Conservation (phyloP, 2,888 invertebrate genomes). For the Lordiphosa andalusiaca region DNA sequence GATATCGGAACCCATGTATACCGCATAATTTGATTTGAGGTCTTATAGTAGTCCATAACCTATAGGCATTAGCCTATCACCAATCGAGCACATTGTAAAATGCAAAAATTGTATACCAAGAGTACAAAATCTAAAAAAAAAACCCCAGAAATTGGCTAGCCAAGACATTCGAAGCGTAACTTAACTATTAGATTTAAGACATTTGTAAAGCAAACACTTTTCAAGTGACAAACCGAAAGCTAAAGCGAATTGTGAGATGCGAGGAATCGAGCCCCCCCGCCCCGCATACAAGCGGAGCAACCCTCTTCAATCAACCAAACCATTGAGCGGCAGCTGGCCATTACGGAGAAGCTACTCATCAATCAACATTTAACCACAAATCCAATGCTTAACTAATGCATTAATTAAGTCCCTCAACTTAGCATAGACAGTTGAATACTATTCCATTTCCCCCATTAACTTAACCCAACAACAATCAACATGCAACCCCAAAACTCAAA, state of each 20-base stretch:
- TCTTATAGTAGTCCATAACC: constrained; percentile 32
- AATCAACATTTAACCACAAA: constrained; percentile 56
- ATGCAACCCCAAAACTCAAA: constrained; percentile 40
- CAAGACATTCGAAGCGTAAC: constrained; percentile 23
- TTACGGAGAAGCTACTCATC: constrained; percentile 40
- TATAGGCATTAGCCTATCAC: constrained; percentile 50
- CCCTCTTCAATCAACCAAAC: constrained; percentile 56
- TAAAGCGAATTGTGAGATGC: constrained; percentile 55
- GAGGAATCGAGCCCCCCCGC: constrained; percentile 21
- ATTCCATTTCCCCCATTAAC: constrained; percentile 32
- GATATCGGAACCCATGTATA: too few species aligned
- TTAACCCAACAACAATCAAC: constrained; percentile 55
- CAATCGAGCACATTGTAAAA: constrained; percentile 78
- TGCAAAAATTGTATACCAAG: constrained; percentile 76
- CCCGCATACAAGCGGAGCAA: constrained; percentile 21
- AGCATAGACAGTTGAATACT: constrained; percentile 37
- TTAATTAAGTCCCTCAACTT: constrained; percentile 18
- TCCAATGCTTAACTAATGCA: constrained; percentile 5
- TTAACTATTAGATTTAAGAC: constrained; percentile 26
- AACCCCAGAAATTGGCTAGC: constrained; percentile 27
- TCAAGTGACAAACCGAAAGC: constrained; percentile 39
- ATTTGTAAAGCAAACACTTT: constrained; percentile 69
- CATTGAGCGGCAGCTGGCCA: constrained; percentile 11
- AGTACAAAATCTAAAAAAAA: constrained; percentile 73
- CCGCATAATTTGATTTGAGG: too few species aligned